Conservation (phyloP, 2,797 vertebrate species). For the Spheniscus humboldti region DNA sequence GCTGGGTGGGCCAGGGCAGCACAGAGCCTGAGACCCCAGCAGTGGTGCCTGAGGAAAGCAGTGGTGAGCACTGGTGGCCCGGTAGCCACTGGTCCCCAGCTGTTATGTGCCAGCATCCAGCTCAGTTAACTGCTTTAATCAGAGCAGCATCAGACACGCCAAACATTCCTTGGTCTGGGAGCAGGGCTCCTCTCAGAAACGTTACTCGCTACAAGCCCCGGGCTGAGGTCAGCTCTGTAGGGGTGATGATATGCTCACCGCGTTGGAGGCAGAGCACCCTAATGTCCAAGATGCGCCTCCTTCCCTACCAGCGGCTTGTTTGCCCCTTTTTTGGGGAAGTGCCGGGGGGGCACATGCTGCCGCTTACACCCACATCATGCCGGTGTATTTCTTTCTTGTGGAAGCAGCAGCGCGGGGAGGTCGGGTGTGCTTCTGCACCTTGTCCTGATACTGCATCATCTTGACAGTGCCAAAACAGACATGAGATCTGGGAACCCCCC, state of each 20-base stretch:
- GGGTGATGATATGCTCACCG: background rate
- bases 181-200: background rate
- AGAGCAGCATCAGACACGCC: background rate
- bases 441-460: background rate
- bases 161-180: background rate
- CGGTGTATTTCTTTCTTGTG: background rate
- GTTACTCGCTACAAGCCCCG: background rate
- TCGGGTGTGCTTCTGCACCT: background rate
- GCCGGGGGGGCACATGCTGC: accelerated
- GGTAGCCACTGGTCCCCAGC: background rate
- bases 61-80: background rate
- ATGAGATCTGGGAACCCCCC: background rate
- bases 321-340: accelerated
- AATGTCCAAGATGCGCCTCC: accelerated
- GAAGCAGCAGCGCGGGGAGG: background rate
- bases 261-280: background rate
- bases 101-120: background rate
- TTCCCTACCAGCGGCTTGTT: background rate
- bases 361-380: background rate
- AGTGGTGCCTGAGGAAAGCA: background rate
- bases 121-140: background rate
- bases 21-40: background rate
- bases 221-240: background rate
- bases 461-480: background rate
- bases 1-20: background rate